Base-by-base conservation (phyloP, 1,140 invertebrate species). In the Dermatophagoides farinae region DNA sequence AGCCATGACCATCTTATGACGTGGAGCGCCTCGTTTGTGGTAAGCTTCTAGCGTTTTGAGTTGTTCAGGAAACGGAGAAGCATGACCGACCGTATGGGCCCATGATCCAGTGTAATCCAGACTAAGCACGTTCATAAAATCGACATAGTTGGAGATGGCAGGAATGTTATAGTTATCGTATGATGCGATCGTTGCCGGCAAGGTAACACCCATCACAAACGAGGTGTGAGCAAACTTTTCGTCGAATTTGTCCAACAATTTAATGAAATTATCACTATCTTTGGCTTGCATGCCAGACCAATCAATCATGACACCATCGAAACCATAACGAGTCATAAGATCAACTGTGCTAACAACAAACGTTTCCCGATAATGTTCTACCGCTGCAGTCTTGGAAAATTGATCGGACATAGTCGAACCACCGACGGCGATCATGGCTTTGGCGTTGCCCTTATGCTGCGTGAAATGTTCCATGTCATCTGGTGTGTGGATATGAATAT, bases 271-370 rank as follows among this genome's bases (percentile, higher is more conserved):
- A 11, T 61, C 37, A 25, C 25, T 60, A 37, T 61, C 59, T 10
- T 31, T 18, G 4, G 20, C 31, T 12, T 31, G 22, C 12, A 44
- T 16, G 23, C 53, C 51, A 31, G n/a, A 61, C 60, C 60, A 61
- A 31, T 61, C 60, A 22, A 61, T 41, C 57, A 61, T 61, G 16
- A 61, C 23, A 23, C 60, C 60, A 40, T 55, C 58, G 25, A 61
- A 61, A 31, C 31, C 11, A 25, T 61, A 58, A 4, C 22, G 5
- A 16, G 57, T 37, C 51, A 54, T 20, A 40, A 61, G 31, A 9
- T 25, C 9, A 1, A 61, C 59, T 11, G 62, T 58, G 14, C n/a
- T 23, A 12, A 9, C 10, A n/a, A 44, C 60, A 61, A 61, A 57
- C 9, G 57, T 51, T 11, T 39, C 23, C 1, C 60, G 60, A 51